Conservation (phyloP, 2,888 invertebrate genomes). For the Diloba caeruleocephala region DNA sequence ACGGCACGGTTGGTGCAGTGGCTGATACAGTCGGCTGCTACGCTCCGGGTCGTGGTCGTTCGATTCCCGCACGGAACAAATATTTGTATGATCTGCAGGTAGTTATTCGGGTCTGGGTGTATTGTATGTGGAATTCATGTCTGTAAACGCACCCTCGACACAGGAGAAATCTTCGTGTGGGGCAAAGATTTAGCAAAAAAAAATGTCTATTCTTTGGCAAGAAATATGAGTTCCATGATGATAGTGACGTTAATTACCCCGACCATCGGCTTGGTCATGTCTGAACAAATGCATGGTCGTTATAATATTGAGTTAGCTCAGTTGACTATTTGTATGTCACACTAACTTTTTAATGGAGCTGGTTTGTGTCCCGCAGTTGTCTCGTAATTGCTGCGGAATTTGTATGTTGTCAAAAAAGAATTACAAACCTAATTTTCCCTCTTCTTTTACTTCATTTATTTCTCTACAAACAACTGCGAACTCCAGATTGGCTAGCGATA, state of each 20-base stretch:
- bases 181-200: too few relatives aligned
- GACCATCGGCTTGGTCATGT: not conserved
- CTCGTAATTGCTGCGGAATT: not conserved
- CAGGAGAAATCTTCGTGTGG: too few relatives aligned
- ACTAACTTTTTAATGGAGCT: conserved; percentile 18
- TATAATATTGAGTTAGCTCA: conserved; percentile 7
- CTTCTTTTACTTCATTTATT: not conserved
- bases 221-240: not conserved
- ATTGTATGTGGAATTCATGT: too few relatives aligned
- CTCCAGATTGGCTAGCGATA: not conserved
- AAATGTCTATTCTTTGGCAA: too few relatives aligned
- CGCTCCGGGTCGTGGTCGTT: too few relatives aligned
- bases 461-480: not conserved
- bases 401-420: conserved; percentile 1
- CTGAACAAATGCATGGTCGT: not conserved
- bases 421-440: not conserved
- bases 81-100: too few relatives aligned
- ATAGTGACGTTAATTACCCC: conserved; percentile 9
- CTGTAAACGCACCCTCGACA: too few relatives aligned
- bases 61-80: too few relatives aligned
- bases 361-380: conserved; percentile 8
- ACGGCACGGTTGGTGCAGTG: too few relatives aligned
- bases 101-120: too few relatives aligned
- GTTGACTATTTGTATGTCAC: conserved; percentile 10
- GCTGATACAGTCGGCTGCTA: too few relatives aligned